Evolutionary conservation across 2,888 invertebrate genomes (phyloP), one percentile per base, ranked within the genome.

Genomic region (Tupiocoris notatus): DNA sequence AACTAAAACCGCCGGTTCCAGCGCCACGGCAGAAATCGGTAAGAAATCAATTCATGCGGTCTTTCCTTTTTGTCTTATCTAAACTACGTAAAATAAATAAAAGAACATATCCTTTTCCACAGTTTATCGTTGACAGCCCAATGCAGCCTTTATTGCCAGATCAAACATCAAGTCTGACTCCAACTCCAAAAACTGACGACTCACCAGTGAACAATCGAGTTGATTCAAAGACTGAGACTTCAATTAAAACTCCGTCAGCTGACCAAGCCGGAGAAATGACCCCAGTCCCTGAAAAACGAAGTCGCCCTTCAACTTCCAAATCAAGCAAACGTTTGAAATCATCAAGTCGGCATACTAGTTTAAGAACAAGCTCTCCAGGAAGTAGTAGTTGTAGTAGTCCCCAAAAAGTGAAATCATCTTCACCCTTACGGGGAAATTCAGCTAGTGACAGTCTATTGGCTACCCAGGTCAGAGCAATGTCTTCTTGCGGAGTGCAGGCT

Each of bases 1-100:
- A 71, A 3, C 39, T 12, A 39, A 65, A 57, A 17, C 65, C 25
- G 54, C 73, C 73, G 1, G 54, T 63, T 16, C 73, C 73, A 39
- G 62, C 73, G 16, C 73, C 73, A 21, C 25, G 73, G 18, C 61
- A 73, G 21, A 73, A 62, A 63, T 73, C 73, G 21, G 73, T 73
- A 23, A 73, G 59, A 6, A 6, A 59, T n/a, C n/a, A n/a, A n/a
- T n/a, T n/a, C n/a, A n/a, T n/a, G n/a, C n/a, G n/a, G n/a, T n/a
- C n/a, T n/a, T n/a, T n/a, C n/a, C n/a, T n/a, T n/a, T n/a, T n/a
- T n/a, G n/a, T n/a, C n/a, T n/a, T n/a, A n/a, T n/a, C n/a, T n/a
- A n/a, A n/a, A n/a, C n/a, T n/a, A n/a, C n/a, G n/a, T n/a, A n/a
- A n/a, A n/a, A n/a, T n/a, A n/a, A n/a, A n/a, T n/a, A n/a, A n/a